These are phyloP conservation scores for Ciconia maguari DNA, from an alignment of 2,113 vertebrate species.

Conservation along the genomic window DNA sequence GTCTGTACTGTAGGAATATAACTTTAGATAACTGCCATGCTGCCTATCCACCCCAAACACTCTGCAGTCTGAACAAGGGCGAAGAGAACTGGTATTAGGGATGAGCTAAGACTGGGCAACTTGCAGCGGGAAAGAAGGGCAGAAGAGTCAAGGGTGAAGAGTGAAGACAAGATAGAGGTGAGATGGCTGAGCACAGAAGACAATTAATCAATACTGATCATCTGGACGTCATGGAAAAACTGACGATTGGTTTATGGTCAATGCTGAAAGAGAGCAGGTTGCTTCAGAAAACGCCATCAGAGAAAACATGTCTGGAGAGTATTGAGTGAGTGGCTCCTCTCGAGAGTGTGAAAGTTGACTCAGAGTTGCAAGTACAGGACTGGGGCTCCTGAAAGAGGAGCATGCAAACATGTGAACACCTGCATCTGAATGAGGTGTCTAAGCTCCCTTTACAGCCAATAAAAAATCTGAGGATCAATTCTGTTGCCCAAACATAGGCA, in stretches of 20 bases:
- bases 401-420: background rate
- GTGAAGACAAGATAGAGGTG: background rate
- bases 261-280: background rate
- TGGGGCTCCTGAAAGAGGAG: background rate
- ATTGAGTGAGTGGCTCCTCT: background rate
- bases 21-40: accelerated
- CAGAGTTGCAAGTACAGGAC: background rate
- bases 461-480: background rate
- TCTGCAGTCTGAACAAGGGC: background rate
- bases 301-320: background rate
- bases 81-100: background rate
- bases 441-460: background rate
- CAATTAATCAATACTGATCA: background rate
- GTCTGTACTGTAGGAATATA: background rate
- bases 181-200: background rate
- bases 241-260: background rate
- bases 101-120: background rate
- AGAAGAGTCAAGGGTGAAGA: background rate
- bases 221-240: accelerated
- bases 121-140: background rate
- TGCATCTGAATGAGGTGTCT: background rate
- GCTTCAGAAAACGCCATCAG: background rate
- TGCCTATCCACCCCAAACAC: accelerated
- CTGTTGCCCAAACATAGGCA: background rate
- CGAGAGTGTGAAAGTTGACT: background rate